Evolutionary conservation across 2,888 invertebrate genomes (phyloP).

Genomic region (Tenodera sinensis): DNA sequence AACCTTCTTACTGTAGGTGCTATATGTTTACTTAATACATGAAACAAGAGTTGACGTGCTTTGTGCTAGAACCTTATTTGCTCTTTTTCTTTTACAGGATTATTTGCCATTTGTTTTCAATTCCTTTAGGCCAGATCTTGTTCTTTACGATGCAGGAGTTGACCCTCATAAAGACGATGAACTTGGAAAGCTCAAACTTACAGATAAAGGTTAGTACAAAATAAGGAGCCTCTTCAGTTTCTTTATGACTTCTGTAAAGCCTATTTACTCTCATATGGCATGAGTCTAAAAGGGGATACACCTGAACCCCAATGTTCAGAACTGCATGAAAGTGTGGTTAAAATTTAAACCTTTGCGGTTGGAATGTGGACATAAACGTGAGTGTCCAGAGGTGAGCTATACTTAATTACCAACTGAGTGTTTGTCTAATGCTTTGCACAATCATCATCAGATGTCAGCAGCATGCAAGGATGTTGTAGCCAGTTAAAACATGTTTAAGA

Average conservation of each 20-base stretch:
- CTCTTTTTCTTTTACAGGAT: constrained; percentile 34
- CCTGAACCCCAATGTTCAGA: no score
- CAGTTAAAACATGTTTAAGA: no score
- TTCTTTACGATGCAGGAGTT: constrained; percentile 41
- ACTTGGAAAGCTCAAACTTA: constrained; percentile 38
- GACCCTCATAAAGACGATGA: constrained; percentile 40
- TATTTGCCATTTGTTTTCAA: constrained; percentile 37
- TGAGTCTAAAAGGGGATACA: no score
- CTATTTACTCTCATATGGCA: no score
- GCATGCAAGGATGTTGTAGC: no score
- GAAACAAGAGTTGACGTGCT: not conserved
- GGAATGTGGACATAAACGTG: no score
- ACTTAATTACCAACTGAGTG: no score
- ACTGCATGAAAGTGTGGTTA: no score
- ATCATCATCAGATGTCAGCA: no score
- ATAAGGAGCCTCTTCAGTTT: not conserved
- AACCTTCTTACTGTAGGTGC: constrained; percentile 26
- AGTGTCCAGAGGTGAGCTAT: no score
- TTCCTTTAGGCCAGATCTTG: constrained; percentile 38
- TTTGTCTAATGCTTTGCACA: no score
- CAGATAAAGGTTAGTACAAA: constrained; percentile 37
- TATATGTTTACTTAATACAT: not conserved
- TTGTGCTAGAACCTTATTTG: not conserved
- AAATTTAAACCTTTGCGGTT: no score
- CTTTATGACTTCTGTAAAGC: not conserved